A percentile compares a stretch with the other conserved stretches of the same genome.
phyloP scores from a whole-genome alignment of 2,113 vertebrate genomes.

The Mesembrinibis cayennensis region DNA sequence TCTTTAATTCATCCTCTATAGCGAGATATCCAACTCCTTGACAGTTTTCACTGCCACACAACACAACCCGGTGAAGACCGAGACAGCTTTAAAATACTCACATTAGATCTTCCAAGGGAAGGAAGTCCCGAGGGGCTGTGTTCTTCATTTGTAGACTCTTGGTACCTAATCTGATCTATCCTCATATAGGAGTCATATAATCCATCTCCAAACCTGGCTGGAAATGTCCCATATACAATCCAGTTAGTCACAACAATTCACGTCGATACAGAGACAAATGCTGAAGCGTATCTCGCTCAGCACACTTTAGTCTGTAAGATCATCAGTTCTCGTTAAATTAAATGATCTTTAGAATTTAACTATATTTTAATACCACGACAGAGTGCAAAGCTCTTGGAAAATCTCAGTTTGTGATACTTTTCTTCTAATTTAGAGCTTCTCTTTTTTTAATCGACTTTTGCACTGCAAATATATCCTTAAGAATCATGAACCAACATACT shows the following conservation, averaged over 20 bases:
- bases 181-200: constrained; percentile 96
- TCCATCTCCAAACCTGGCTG: constrained; percentile 88
- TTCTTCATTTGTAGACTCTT: constrained; percentile 80
- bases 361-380: neutral
- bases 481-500: neutral
- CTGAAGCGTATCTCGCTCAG: neutral
- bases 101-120: constrained; percentile 85
- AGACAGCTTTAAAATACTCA: constrained; percentile 73
- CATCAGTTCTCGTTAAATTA: neutral
- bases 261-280: neutral
- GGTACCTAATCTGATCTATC: constrained; percentile 89
- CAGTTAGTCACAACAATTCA: constrained; percentile 20
- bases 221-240: constrained; percentile 39
- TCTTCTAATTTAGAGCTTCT: neutral
- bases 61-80: neutral
- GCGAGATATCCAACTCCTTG: neutral
- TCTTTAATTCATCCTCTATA: neutral
- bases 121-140: constrained; percentile 84
- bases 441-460: neutral
- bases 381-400: neutral
- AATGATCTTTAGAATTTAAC: neutral
- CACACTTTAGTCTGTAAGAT: neutral
- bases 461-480: neutral
- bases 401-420: neutral
- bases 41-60: neutral